These are phyloP conservation scores for Caenorhabditis briggsae DNA, from an alignment of 1,140 invertebrate genomes.

Conservation along the genomic window DNA sequence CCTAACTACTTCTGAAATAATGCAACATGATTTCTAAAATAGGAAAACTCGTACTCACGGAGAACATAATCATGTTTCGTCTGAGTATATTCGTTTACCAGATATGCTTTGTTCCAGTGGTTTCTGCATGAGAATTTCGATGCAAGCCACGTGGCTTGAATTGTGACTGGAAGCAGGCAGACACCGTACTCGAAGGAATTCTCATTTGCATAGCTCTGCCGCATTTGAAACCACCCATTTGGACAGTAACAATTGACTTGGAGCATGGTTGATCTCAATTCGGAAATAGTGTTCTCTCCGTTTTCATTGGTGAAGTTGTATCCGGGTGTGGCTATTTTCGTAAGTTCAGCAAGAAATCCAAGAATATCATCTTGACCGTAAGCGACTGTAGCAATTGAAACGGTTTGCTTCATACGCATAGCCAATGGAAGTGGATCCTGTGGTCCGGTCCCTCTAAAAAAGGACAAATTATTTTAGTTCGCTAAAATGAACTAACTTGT, in stretches of 20 bases:
- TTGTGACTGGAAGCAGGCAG: conserved; percentile 18
- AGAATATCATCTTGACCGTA: conserved; percentile 10
- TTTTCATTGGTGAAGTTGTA: conserved; percentile 28
- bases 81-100: conserved; percentile 6
- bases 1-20: neutral
- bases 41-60: neutral
- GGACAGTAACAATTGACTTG: conserved; percentile 43
- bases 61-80: conserved; percentile 11
- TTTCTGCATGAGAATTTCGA: conserved; percentile 9
- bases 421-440: conserved; percentile 36
- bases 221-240: conserved; percentile 29
- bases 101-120: conserved; percentile 15
- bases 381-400: conserved; percentile 2
- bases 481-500: neutral
- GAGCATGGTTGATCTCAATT: conserved; percentile 6
- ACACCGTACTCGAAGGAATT: conserved; percentile 3
- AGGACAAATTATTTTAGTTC: no score
- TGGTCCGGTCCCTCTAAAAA: neutral
- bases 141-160: neutral
- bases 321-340: conserved; percentile 4
- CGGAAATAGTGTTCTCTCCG: neutral
- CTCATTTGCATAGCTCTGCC: conserved; percentile 14
- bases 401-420: neutral
- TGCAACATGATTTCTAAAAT: no score
- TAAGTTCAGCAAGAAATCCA: conserved; percentile 7